A percentile compares a stretch with the other conserved stretches of the same genome.
Evolutionary conservation across 2,113 vertebrate genomes (phyloP).

Genomic region (Columba livia): DNA sequence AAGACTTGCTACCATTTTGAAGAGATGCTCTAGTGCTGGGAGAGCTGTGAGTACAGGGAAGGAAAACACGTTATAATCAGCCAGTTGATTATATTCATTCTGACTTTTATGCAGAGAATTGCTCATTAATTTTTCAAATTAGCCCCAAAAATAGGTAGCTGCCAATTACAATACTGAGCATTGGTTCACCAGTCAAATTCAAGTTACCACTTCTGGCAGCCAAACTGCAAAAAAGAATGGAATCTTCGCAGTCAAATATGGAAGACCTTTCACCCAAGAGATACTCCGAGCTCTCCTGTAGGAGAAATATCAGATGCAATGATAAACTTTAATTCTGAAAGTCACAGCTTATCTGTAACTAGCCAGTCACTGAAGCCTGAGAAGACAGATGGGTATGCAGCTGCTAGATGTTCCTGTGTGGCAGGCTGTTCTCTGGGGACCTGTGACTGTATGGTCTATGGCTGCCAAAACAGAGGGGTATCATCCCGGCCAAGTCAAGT

Average conservation of each 20-base stretch:
- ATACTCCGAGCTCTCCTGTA: background rate
- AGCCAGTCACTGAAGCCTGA: background rate
- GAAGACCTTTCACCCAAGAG: background rate
- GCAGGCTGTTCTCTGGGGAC: background rate
- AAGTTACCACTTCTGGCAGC: background rate
- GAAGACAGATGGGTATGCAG: background rate
- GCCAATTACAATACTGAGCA: background rate
- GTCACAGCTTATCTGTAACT: background rate
- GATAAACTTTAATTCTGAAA: background rate
- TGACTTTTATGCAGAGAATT: background rate
- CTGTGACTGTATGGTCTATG: background rate
- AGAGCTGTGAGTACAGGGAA: background rate
- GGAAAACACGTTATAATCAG: background rate
- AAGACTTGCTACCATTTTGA: background rate
- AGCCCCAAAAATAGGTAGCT: background rate
- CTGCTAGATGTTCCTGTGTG: background rate
- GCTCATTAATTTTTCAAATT: constrained; percentile 10
- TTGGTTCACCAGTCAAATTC: background rate
- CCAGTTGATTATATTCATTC: background rate
- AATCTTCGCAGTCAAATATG: background rate
- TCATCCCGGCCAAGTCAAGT: background rate
- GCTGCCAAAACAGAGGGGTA: background rate
- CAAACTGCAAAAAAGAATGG: background rate
- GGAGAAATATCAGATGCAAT: background rate
- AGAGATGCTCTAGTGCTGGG: background rate